These are phyloP conservation scores for Boulengeromyrus knoepffleri DNA, from an alignment of 2,113 vertebrate species.

Conservation along the genomic window DNA sequence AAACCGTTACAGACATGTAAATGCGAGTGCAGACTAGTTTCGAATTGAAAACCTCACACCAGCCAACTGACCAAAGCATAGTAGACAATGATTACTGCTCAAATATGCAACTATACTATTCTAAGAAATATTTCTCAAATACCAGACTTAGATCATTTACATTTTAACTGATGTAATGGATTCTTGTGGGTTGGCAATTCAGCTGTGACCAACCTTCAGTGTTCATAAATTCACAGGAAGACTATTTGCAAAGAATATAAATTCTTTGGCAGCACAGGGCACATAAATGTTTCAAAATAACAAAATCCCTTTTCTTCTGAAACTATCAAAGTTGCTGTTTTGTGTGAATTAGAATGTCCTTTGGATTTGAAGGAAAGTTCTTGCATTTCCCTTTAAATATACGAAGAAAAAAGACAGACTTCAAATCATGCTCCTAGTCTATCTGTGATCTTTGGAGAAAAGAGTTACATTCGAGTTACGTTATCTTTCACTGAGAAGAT, in stretches of 20 bases:
- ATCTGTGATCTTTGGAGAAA: not conserved
- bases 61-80: not conserved
- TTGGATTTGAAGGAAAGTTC: not conserved
- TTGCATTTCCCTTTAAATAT: not conserved
- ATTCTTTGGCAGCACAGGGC: not conserved
- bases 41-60: not conserved
- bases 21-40: not conserved
- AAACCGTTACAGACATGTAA: not conserved
- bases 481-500: not conserved
- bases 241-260: not conserved
- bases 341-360: not conserved
- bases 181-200: not conserved
- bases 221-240: not conserved
- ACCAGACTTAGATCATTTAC: not conserved
- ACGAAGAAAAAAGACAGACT: not conserved
- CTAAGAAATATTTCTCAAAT: not conserved
- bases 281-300: not conserved
- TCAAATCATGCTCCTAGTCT: not conserved
- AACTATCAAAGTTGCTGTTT: not conserved
- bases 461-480: not conserved
- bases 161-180: not conserved
- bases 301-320: not conserved
- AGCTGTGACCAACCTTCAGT: not conserved
- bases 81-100: not conserved
- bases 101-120: not conserved